phyloP scores from a whole-genome alignment of 1,140 invertebrate genomes.

The Belonocnema kinseyi region DNA sequence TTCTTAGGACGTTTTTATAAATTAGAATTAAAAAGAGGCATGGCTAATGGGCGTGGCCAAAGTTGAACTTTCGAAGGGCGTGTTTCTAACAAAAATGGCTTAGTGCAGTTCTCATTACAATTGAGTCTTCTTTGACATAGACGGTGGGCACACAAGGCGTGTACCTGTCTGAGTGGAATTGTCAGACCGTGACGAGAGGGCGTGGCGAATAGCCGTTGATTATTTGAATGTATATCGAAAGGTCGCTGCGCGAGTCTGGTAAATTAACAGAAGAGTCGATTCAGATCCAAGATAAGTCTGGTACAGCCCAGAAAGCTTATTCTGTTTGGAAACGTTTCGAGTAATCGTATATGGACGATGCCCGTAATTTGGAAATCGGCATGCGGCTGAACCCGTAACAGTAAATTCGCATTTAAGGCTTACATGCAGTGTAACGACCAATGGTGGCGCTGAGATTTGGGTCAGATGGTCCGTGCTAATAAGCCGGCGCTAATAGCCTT shows the following conservation, averaged over 20 bases:
- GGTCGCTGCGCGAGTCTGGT: not conserved
- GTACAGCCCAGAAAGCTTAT: not conserved
- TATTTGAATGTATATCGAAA: too few relatives aligned
- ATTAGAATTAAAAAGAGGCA: too few relatives aligned
- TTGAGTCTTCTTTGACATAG: too few relatives aligned
- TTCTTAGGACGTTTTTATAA: too few relatives aligned
- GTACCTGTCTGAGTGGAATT: too few relatives aligned
- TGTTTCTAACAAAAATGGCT: too few relatives aligned
- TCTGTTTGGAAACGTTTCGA: slow-evolving; percentile 36
- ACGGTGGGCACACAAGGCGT: too few relatives aligned
- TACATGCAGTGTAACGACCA: slow-evolving; percentile 27
- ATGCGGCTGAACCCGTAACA: slow-evolving; percentile 37
- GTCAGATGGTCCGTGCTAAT: slow-evolving; percentile 51
- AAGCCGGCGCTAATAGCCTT: slow-evolving; percentile 37
- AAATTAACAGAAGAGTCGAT: not conserved
- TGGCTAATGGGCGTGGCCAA: too few relatives aligned
- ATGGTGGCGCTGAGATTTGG: slow-evolving; percentile 44
- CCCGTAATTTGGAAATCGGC: slow-evolving; percentile 38
- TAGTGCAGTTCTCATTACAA: too few relatives aligned
- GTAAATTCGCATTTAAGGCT: slow-evolving; percentile 59
- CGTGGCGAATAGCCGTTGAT: not conserved
- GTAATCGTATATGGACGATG: slow-evolving; percentile 44
- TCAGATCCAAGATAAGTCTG: not conserved
- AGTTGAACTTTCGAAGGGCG: too few relatives aligned
- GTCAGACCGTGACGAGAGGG: not conserved